A percentile compares a stretch with the other conserved stretches of the same genome.
phyloP scores from a whole-genome alignment of 2,888 invertebrate species.

The Endomychus coccineus region DNA sequence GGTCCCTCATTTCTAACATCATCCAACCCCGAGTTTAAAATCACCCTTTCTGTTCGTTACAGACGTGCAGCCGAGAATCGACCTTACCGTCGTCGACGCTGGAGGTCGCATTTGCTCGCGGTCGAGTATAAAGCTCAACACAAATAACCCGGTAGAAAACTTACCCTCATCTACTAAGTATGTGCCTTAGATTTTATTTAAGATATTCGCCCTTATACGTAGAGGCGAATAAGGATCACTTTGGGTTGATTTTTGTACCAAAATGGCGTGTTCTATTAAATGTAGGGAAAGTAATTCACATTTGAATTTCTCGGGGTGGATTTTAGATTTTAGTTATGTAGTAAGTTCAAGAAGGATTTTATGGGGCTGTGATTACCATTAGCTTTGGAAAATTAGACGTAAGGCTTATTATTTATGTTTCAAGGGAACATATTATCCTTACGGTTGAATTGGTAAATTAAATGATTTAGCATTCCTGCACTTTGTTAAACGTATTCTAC shows the following conservation, averaged over 20 bases:
- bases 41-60: conserved; percentile 30
- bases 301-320: conserved; percentile 38
- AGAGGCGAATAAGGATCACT: conserved; percentile 32
- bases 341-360: conserved; percentile 41
- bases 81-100: neutral
- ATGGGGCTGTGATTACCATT: neutral
- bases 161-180: conserved; percentile 37
- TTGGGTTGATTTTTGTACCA: conserved; percentile 35
- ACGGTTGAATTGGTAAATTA: no score
- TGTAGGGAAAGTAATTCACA: conserved; percentile 42
- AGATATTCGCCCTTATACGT: conserved; percentile 35
- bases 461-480: no score
- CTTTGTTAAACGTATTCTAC: no score
- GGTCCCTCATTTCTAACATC: conserved; percentile 37
- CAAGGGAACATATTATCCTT: no score
- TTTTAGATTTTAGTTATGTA: conserved; percentile 39
- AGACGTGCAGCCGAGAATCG: conserved; percentile 5
- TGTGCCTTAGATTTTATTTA: conserved; percentile 38
- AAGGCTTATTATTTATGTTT: no score
- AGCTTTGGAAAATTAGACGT: neutral
- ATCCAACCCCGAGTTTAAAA: conserved; percentile 34
- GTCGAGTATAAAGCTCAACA: conserved; percentile 29
- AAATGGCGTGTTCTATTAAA: conserved; percentile 42
- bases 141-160: conserved; percentile 37
- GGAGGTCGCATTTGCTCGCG: conserved; percentile 1